These are phyloP conservation scores for Dynastes hyllus DNA, from an alignment of 2,888 invertebrate genomes.

Conservation along the genomic window DNA sequence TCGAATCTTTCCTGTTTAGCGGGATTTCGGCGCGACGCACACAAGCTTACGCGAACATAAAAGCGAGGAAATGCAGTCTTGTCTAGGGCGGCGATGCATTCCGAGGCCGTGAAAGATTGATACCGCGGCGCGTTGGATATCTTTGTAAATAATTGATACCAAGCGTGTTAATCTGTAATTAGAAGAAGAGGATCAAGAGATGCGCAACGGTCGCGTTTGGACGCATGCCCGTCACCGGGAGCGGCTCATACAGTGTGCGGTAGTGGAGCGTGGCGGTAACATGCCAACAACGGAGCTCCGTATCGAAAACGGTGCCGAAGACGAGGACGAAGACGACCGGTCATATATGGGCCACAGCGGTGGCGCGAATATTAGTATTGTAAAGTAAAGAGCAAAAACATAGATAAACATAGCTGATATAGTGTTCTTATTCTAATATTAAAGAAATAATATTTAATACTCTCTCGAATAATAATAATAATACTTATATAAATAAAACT, in stretches of 20 bases:
- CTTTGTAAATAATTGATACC: constrained; percentile 59
- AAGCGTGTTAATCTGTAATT: constrained; percentile 61
- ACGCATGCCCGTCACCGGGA: constrained; percentile 69
- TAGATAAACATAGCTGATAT: constrained; percentile 20
- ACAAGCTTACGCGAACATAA: neutral
- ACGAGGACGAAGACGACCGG: constrained; percentile 65
- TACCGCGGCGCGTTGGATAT: constrained; percentile 48
- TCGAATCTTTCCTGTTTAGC: no score
- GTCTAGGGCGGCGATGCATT: constrained; percentile 18
- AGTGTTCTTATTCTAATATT: constrained; percentile 33
- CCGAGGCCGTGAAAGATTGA: constrained; percentile 36
- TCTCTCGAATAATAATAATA: constrained; percentile 28
- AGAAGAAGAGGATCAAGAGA: constrained; percentile 56
- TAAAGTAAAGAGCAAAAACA: constrained; percentile 50
- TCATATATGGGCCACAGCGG: constrained; percentile 61
- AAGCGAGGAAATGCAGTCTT: constrained; percentile 19
- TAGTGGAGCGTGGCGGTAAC: constrained; percentile 70
- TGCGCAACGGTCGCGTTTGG: constrained; percentile 52
- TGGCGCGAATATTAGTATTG: constrained; percentile 54
- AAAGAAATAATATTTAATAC: constrained; percentile 21
- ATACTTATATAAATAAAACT: constrained; percentile 33
- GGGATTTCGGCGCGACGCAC: neutral
- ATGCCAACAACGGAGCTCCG: constrained; percentile 68
- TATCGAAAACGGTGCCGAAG: constrained; percentile 65
- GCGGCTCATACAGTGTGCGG: constrained; percentile 70